Evolutionary conservation across 2,797 vertebrate genomes (phyloP).

Genomic region (Siniperca undulata): DNA sequence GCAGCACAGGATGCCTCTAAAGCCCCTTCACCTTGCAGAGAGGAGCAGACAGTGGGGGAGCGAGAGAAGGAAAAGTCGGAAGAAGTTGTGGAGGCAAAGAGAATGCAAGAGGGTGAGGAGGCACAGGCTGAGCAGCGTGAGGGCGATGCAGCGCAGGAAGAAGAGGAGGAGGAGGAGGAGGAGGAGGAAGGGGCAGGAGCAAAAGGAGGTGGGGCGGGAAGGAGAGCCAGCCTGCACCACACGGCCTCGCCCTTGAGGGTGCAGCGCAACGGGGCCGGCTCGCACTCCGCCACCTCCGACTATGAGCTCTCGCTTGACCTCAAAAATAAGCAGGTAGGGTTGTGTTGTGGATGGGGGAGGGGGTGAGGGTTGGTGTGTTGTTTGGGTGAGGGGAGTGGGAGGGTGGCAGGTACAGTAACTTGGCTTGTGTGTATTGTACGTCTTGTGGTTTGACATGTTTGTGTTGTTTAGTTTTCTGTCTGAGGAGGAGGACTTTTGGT

Average conservation of each 20-base stretch:
- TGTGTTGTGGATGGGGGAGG: constrained; percentile 75
- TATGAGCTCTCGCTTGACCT: constrained; percentile 99
- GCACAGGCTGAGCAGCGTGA: constrained; percentile 22
- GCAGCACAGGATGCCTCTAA: constrained; percentile 35
- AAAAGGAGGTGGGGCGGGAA: constrained; percentile 84
- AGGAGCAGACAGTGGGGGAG: constrained; percentile 47
- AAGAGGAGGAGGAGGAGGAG: constrained; percentile 73
- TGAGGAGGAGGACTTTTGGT: constrained; percentile 44
- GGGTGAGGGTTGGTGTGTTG: constrained; percentile 58
- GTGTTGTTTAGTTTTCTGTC: constrained; percentile 57
- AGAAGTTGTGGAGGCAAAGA: constrained; percentile 55
- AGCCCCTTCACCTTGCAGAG: constrained; percentile 45
- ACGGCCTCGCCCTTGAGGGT: constrained; percentile 92
- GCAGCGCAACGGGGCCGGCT: constrained; percentile 94
- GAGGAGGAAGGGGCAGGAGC: constrained; percentile 83
- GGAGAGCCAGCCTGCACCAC: constrained; percentile 93
- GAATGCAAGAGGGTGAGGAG: constrained; percentile 66
- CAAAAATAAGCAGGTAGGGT: constrained; percentile 99
- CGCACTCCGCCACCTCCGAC: constrained; percentile 92
- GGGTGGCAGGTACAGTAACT: constrained; percentile 25
- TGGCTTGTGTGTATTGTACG: constrained; percentile 66
- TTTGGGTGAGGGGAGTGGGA: constrained; percentile 42
- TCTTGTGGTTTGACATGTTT: constrained; percentile 73
- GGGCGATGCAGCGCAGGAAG: constrained; percentile 57
- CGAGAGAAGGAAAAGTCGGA: constrained; percentile 59